These are phyloP conservation scores for Tachypleus tridentatus DNA, from an alignment of 1,140 invertebrate species.

Conservation along the genomic window DNA sequence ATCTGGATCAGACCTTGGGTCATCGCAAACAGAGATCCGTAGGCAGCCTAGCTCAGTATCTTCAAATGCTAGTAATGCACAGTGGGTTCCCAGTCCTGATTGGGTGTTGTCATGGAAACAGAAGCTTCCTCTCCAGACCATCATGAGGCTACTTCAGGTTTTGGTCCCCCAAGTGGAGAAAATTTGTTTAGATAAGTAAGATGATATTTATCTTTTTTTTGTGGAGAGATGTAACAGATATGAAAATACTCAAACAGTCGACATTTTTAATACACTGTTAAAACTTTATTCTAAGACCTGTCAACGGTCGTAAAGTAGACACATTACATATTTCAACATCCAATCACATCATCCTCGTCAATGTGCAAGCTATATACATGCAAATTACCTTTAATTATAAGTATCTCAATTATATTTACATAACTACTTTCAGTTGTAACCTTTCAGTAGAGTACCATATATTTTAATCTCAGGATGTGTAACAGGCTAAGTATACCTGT, in stretches of 20 bases:
- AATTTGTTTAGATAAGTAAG: constrained; percentile 98
- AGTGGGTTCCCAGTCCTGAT: constrained; percentile 75
- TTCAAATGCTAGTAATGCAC: constrained; percentile 12
- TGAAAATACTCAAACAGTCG: too few species aligned
- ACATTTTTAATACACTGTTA: background rate
- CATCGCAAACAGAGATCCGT: constrained; percentile 6
- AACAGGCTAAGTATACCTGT: too few species aligned
- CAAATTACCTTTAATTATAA: too few species aligned
- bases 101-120: constrained; percentile 96
- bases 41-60: constrained; percentile 6
- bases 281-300: background rate
- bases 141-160: constrained; percentile 96
- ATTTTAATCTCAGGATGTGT: too few species aligned
- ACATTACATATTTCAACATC: too few species aligned
- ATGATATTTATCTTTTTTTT: constrained; percentile 9
- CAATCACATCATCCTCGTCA: too few species aligned
- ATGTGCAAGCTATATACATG: too few species aligned
- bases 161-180: constrained; percentile 99
- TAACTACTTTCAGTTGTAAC: too few species aligned
- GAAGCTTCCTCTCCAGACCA: constrained; percentile 94
- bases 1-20: constrained; percentile 17
- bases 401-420: too few species aligned
- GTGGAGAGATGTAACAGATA: background rate
- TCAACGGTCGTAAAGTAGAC: too few species aligned
- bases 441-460: too few species aligned